phyloP scores from a whole-genome alignment of 30 jellyfish, hydroid and myxozoan genomes.

The Morbakka virulenta region DNA sequence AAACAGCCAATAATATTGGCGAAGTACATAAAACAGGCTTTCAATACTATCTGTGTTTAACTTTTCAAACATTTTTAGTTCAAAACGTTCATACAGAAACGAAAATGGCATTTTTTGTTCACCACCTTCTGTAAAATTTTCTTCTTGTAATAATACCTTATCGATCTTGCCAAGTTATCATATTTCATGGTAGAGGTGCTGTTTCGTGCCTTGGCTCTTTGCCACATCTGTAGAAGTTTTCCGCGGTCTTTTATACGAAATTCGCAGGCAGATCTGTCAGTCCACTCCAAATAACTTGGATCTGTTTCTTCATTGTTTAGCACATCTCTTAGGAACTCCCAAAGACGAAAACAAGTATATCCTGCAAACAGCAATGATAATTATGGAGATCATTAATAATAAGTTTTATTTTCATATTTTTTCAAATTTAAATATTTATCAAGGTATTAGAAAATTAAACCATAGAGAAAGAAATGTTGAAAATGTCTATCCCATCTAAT shows the following conservation, averaged over 20 bases:
- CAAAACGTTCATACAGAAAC: conserved; percentile 42
- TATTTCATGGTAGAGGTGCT: conserved; percentile 65
- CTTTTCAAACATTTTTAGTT: too few relatives aligned
- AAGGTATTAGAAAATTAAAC: too few relatives aligned
- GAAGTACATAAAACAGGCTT: too few relatives aligned
- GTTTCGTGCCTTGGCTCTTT: conserved; percentile 52
- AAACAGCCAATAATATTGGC: too few relatives aligned
- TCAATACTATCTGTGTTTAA: too few relatives aligned
- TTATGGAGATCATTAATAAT: too few relatives aligned
- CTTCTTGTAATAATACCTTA: conserved; percentile 58
- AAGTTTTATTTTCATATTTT: too few relatives aligned
- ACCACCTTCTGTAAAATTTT: conserved; percentile 60
- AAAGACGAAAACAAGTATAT: conserved; percentile 47
- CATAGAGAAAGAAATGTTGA: too few relatives aligned
- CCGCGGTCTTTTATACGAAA: conserved; percentile 35
- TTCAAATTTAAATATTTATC: too few relatives aligned
- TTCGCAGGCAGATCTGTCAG: conserved; percentile 42
- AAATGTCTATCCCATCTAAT: too few relatives aligned
- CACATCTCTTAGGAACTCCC: conserved; percentile 59
- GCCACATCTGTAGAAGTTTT: conserved; percentile 49
- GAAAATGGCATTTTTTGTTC: conserved; percentile 45
- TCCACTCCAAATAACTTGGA: conserved; percentile 56
- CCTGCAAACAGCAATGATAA: too few relatives aligned
- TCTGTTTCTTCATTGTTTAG: conserved; percentile 35
- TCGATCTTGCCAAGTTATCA: conserved; percentile 67